Percentiles rank a stretch among this genome's conserved stretches.
Conservation (phyloP, 2,888 invertebrate genomes). For the Lithosia quadra region DNA sequence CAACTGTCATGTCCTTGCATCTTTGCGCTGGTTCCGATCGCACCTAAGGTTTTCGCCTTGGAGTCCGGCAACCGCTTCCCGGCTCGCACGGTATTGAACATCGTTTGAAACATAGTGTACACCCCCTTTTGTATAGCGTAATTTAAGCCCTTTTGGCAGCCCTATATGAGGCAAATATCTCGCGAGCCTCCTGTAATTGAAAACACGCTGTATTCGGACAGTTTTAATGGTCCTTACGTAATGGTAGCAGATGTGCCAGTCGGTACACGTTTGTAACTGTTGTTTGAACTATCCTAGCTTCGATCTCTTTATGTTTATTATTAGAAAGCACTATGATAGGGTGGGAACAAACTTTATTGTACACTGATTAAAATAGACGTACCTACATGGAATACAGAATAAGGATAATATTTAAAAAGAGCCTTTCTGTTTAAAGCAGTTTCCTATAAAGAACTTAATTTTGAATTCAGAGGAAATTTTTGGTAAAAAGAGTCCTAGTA, state of each 20-base stretch:
- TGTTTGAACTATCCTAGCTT: constrained; percentile 12
- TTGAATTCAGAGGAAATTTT: no score
- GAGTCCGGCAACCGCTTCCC: no score
- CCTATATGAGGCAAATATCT: constrained; percentile 78
- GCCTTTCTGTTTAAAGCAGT: no score
- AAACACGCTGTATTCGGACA: constrained; percentile 81
- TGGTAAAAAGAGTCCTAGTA: no score
- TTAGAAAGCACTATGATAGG: constrained; percentile 2
- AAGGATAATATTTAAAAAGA: no score
- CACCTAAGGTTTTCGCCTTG: no score
- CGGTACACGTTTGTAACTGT: constrained; percentile 48
- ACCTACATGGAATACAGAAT: no score
- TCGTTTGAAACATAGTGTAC: no score
- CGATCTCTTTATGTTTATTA: constrained; percentile 12
- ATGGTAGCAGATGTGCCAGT: constrained; percentile 53
- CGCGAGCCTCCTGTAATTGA: constrained; percentile 84
- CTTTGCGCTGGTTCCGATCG: no score
- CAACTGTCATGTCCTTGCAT: no score
- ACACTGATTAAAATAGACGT: not conserved
- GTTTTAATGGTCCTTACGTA: constrained; percentile 82
- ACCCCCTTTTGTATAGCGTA: not conserved
- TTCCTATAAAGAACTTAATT: no score
- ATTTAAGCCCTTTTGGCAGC: constrained; percentile 48
- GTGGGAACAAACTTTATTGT: not conserved
- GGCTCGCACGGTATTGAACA: no score